Base-by-base conservation (phyloP, 1,140 invertebrate species). In the Aphaenogaster floridana region DNA sequence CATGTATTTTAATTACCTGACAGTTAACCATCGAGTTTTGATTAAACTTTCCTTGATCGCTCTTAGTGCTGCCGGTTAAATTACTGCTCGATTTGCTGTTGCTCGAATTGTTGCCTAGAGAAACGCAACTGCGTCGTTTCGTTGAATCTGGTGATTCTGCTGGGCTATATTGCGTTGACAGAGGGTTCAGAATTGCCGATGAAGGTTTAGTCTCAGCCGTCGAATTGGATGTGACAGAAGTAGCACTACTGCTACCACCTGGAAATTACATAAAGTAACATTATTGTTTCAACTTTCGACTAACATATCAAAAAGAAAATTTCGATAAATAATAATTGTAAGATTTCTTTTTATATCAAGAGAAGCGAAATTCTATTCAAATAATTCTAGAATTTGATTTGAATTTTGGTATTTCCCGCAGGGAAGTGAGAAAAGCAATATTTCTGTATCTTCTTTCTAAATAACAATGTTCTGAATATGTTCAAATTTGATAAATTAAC, bases 1-100 rank as follows among this genome's bases (percentile, higher is more conserved):
- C 54, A 80, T 61, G 84, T 87, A 95, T 92, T 92, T 95, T 94
- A 72, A 95, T 94, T 71, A 95, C 94, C 92, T 95, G 94, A 61
- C 69, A 84, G 88, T 94, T 95, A 77, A 94, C 93, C 92, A 94
- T 93, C 11, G 94, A 94, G 72, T 94, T 95, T 93, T 92, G 96
- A 94, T 94, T 94, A 79, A 95, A 95, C 93, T 95, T 95, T 89
- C 96, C 96, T 88, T 96, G 96, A 86, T 96, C 96, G 79, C 96
- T 96, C 83, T 96, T 97, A 1, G 96, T 97, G 85, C 97, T 97
- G 45, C 96, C 96, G 0, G 97, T 97, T 59, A 97, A 93, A 93
- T 97, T 97, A 80, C 97, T 97, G 81, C 97, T 97, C 0, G 97
- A 97, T 93, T 97, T 97, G 69, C 96, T 97, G 68, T 97, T 97